phyloP scores from a whole-genome alignment of 2,113 vertebrate genomes.

The Microcebus griseorufus region DNA sequence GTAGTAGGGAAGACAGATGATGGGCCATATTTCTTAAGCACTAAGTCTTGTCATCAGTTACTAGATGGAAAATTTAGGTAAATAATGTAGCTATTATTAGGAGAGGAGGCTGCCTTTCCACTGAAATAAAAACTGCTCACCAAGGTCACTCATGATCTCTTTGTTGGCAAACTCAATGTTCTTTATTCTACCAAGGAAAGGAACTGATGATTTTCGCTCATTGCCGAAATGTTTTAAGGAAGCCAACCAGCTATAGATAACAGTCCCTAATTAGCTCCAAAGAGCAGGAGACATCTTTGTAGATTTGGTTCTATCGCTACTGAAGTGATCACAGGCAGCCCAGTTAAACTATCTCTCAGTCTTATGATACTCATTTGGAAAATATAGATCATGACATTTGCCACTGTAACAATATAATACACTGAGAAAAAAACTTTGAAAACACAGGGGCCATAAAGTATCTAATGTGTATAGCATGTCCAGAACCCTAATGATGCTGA shows the following conservation, averaged over 20 bases:
- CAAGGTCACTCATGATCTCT: not conserved
- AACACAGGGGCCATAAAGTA: not conserved
- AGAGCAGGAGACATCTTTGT: not conserved
- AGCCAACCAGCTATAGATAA: not conserved
- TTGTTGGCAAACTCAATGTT: not conserved
- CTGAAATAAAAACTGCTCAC: not conserved
- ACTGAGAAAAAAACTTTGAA: slow-evolving; percentile 27
- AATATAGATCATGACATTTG: not conserved
- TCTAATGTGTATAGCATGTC: not conserved
- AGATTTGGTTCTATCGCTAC: not conserved
- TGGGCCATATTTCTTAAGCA: not conserved
- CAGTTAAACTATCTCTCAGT: not conserved
- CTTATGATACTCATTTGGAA: not conserved
- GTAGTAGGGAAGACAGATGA: not conserved
- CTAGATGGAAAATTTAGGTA: not conserved
- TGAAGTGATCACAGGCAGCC: not conserved
- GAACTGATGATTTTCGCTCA: not conserved
- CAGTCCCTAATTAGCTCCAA: not conserved
- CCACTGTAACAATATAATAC: not conserved
- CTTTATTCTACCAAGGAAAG: not conserved
- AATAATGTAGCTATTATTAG: not conserved
- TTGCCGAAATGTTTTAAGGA: not conserved
- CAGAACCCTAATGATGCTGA: not conserved
- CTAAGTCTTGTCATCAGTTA: not conserved
- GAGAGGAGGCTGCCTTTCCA: not conserved